A percentile compares a stretch with the other conserved stretches of the same genome.
These are phyloP conservation scores for Leptopilina myrica DNA, from an alignment of 2,888 invertebrate genomes.

Conservation along the genomic window DNA sequence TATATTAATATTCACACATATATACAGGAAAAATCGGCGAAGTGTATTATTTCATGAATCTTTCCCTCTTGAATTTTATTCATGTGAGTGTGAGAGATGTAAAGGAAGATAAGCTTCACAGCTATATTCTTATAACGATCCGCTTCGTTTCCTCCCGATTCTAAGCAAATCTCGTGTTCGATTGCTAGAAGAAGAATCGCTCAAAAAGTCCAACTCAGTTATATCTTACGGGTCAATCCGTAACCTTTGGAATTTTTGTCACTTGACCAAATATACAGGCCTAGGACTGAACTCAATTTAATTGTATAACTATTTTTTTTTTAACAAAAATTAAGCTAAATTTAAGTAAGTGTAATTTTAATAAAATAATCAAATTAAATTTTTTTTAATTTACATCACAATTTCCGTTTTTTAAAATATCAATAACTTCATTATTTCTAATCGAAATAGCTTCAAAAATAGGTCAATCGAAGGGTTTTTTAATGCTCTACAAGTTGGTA, in stretches of 20 bases:
- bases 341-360: too few species aligned
- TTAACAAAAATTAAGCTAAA: too few species aligned
- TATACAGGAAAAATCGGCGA: background rate
- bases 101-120: constrained; percentile 51
- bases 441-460: too few species aligned
- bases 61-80: constrained; percentile 19
- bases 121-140: constrained; percentile 54
- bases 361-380: too few species aligned
- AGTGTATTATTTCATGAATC: constrained; percentile 5
- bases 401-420: too few species aligned
- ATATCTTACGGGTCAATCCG: constrained; percentile 52
- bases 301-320: too few species aligned
- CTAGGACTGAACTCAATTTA: too few species aligned
- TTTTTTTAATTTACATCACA: too few species aligned
- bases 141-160: constrained; percentile 59
- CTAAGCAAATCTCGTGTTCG: constrained; percentile 49
- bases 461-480: too few species aligned
- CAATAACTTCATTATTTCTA: too few species aligned
- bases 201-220: constrained; percentile 42
- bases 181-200: constrained; percentile 39
- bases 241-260: constrained; percentile 49
- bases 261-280: background rate
- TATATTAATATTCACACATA: background rate
- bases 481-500: too few species aligned
- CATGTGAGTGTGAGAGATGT: constrained; percentile 40